phyloP scores from a whole-genome alignment of 2,113 vertebrate genomes.

The Lucifuga dentata region DNA sequence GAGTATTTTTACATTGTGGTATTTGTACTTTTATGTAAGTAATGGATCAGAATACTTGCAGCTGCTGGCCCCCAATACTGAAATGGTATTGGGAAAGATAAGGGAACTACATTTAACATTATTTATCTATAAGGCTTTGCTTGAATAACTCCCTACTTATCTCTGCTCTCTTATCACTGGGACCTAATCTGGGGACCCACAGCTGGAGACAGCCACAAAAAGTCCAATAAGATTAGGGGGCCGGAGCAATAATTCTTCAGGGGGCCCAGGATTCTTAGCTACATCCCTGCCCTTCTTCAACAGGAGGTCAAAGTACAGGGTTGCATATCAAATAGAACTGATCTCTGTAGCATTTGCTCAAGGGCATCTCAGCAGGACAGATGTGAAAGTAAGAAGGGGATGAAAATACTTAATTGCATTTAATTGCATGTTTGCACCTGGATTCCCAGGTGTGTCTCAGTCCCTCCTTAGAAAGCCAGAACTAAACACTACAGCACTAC shows the following conservation, averaged over 20 bases:
- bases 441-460: constrained; percentile 36
- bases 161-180: not conserved
- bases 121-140: too few species aligned
- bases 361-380: constrained; percentile 29
- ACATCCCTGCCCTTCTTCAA: not conserved
- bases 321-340: constrained; percentile 10
- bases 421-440: constrained; percentile 58
- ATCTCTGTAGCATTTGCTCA: constrained; percentile 17
- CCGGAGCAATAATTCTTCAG: not conserved
- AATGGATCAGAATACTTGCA: too few species aligned
- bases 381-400: not conserved
- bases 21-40: too few species aligned
- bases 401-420: constrained; percentile 25
- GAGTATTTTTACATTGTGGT: too few species aligned
- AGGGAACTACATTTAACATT: too few species aligned
- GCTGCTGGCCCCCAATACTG: too few species aligned
- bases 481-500: constrained; percentile 42
- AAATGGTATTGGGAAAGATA: too few species aligned
- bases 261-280: not conserved
- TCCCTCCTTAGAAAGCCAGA: constrained; percentile 43
- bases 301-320: constrained; percentile 41
- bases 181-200: not conserved
- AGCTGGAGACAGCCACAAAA: not conserved
- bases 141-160: too few species aligned
- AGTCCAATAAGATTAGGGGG: constrained; percentile 1